Conservation (phyloP, 2,797 vertebrate genomes). For the Chrysocyon brachyurus region DNA sequence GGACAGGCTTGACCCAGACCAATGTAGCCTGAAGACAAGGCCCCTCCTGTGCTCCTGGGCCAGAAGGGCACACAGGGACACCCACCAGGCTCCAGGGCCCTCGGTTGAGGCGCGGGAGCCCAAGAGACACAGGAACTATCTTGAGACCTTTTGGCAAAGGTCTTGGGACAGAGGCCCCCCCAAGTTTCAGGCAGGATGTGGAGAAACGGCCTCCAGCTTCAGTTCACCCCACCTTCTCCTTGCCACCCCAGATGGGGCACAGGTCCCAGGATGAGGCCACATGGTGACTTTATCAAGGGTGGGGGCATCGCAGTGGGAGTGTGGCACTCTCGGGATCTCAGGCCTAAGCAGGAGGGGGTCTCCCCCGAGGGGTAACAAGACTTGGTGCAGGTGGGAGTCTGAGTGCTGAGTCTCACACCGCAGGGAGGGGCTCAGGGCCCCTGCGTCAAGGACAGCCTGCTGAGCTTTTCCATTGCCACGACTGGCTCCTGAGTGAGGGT, state of each 20-base stretch:
- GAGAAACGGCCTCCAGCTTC: background rate
- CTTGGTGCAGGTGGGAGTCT: background rate
- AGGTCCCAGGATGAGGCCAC: background rate
- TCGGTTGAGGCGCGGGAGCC: background rate
- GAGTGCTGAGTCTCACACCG: background rate
- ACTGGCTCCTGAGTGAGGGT: constrained; percentile 80
- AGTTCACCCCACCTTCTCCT: background rate
- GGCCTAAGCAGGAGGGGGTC: background rate
- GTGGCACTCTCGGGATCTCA: background rate
- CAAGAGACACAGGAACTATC: background rate
- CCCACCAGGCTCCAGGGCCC: background rate
- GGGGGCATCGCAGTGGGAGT: rapidly evolving
- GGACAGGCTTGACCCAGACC: background rate
- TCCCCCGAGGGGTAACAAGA: background rate
- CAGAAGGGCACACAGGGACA: background rate
- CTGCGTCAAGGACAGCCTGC: background rate
- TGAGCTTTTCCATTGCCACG: background rate
- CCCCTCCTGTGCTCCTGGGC: background rate
- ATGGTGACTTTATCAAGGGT: background rate
- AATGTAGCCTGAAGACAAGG: rapidly evolving
- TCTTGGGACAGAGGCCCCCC: background rate
- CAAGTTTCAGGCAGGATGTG: background rate
- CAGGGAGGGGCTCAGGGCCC: background rate
- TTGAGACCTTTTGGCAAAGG: background rate
- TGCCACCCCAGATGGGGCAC: background rate